Conservation (phyloP, 2,113 vertebrate species). For the Mirza zaza region DNA sequence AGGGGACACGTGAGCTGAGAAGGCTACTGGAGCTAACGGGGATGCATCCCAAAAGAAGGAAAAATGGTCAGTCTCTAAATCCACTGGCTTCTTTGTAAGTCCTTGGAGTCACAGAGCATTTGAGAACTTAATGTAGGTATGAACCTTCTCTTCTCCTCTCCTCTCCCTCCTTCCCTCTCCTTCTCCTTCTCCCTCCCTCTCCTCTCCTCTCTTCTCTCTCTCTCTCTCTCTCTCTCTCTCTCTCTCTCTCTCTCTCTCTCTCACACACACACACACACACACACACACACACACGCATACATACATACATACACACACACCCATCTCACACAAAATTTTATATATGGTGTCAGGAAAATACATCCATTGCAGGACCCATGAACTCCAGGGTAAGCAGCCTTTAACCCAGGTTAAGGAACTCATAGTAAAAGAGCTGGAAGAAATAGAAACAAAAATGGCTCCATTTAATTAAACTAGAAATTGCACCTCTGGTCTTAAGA, state of each 20-base stretch:
- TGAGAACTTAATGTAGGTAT: not conserved
- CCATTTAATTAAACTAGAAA: constrained; percentile 6
- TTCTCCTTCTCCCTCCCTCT: no score
- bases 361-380: not conserved
- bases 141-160: not conserved
- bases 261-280: no score
- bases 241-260: no score
- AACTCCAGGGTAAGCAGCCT: not conserved
- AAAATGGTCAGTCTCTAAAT: not conserved
- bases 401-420: not conserved
- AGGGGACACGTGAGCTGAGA: not conserved
- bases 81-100: not conserved
- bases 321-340: not conserved
- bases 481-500: not conserved
- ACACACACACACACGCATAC: no score
- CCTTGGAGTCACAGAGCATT: not conserved
- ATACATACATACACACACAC: not conserved
- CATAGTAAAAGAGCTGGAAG: not conserved
- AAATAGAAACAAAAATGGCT: not conserved
- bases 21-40: no score
- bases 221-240: no score
- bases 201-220: no score
- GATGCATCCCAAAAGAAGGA: not conserved
- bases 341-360: not conserved
- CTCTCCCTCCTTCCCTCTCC: no score